Evolutionary conservation across 1,140 invertebrate species (phyloP), one percentile per base, ranked within the genome.

Genomic region (Elysia chlorotica): DNA sequence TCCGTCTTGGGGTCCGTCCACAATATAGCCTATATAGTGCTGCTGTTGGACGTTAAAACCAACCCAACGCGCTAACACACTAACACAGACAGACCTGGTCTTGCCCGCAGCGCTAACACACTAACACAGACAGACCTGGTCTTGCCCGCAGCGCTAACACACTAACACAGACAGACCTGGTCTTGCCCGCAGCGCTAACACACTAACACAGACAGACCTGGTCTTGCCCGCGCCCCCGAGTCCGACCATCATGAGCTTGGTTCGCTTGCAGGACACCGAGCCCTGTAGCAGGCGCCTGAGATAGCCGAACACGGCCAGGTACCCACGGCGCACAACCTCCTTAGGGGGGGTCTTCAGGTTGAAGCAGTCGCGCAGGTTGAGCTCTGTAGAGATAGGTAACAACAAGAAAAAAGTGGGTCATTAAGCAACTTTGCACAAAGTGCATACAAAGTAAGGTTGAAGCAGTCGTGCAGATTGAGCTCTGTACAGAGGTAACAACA

Each of bases 181-280:
- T n/a, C n/a, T n/a, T n/a, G n/a, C n/a, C n/a, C n/a, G n/a, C n/a
- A n/a, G n/a, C n/a, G n/a, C n/a, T n/a, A n/a, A n/a, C n/a, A n/a
- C n/a, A n/a, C n/a, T n/a, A n/a, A n/a, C n/a, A n/a, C n/a, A n/a
- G n/a, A n/a, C n/a, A n/a, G 75, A 86, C 85, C 86, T 87, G 62
- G 86, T 87, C 78, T 87, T 87, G 2, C 86, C 86, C 48, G 86
- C 86, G 23, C 86, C 86, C 36, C 86, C 86, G 6, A 87, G 80
- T 21, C 86, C 86, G 23, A 86, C 84, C 66, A 87, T 72, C 86
- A 87, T 87, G 19, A 87, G 76, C 65, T 87, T 87, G 17, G 86
- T 87, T 63, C 86, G 73, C 38, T 82, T 82, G 74, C 86, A 87
- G 2, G 72, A 72, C 2, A 80, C 79, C 30, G 79, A 82, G 6